These are phyloP conservation scores for Camponotus floridanus DNA, from an alignment of 1,140 invertebrate genomes.

Conservation along the genomic window DNA sequence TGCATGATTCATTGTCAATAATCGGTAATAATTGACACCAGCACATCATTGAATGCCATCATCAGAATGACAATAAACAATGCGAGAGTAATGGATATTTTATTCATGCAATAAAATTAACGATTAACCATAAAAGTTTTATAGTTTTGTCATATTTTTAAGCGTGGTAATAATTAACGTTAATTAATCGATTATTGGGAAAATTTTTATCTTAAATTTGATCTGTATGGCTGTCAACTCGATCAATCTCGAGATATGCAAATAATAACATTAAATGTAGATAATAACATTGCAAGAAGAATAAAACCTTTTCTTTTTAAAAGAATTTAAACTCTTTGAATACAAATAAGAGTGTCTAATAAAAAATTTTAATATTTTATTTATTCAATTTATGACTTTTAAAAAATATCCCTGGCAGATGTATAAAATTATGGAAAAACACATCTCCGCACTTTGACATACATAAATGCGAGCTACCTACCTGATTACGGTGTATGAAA, in stretches of 20 bases:
- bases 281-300: background rate
- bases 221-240: background rate
- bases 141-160: conserved; percentile 12
- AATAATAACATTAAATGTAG: background rate
- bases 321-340: background rate
- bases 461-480: too few relatives aligned
- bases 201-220: conserved; percentile 16
- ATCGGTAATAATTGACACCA: conserved; percentile 28
- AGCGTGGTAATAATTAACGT: conserved; percentile 1
- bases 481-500: background rate
- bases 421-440: background rate
- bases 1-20: background rate
- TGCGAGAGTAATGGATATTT: background rate
- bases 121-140: conserved; percentile 7
- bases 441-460: too few relatives aligned
- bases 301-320: background rate
- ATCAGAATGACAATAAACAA: conserved; percentile 8
- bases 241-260: too few relatives aligned
- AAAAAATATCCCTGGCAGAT: too few relatives aligned
- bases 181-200: background rate
- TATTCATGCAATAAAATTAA: conserved; percentile 33
- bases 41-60: background rate
- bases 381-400: too few relatives aligned
- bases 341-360: background rate
- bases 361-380: too few relatives aligned